A percentile compares a stretch with the other conserved stretches of the same genome.
phyloP scores from a whole-genome alignment of 2,888 invertebrate genomes.

The Gymnosoma rotundatum region DNA sequence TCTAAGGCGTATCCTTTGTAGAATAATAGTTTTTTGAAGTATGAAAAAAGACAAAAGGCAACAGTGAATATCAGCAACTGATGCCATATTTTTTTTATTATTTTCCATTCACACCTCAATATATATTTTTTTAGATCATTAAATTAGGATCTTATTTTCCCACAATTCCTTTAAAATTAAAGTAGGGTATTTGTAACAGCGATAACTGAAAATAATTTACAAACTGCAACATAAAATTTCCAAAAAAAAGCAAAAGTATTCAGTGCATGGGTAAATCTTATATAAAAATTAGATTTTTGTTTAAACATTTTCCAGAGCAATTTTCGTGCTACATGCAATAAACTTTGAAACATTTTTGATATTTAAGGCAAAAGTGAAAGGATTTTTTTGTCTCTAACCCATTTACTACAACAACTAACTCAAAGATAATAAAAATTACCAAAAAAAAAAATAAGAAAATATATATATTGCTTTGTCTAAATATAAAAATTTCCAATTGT shows the following conservation, averaged over 20 bases:
- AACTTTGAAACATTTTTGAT: constrained; percentile 34
- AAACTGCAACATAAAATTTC: constrained; percentile 4
- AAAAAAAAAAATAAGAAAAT: no score
- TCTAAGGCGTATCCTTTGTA: no score
- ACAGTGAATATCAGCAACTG: no score
- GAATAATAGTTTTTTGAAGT: no score
- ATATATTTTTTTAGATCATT: no score
- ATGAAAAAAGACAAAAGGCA: no score
- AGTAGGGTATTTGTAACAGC: constrained; percentile 37
- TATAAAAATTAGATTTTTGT: constrained; percentile 42
- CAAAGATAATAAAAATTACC: not conserved
- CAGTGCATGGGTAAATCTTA: constrained; percentile 28
- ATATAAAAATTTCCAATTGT: constrained; percentile 22
- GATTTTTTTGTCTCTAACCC: constrained; percentile 4
- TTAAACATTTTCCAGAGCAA: constrained; percentile 48
- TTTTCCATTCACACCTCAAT: no score
- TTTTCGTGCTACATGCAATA: constrained; percentile 67
- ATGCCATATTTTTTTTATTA: no score
- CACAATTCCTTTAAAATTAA: constrained; percentile 11
- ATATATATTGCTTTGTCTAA: not conserved
- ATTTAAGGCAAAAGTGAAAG: constrained; percentile 60
- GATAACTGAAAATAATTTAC: constrained; percentile 23
- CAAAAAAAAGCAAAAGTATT: constrained; percentile 39
- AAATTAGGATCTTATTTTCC: constrained; percentile 37
- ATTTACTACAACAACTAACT: constrained; percentile 3